A percentile compares a stretch with the other conserved stretches of the same genome.
Conservation (phyloP, 2,797 vertebrate species). For the Pseudotriccus pelzelni region DNA sequence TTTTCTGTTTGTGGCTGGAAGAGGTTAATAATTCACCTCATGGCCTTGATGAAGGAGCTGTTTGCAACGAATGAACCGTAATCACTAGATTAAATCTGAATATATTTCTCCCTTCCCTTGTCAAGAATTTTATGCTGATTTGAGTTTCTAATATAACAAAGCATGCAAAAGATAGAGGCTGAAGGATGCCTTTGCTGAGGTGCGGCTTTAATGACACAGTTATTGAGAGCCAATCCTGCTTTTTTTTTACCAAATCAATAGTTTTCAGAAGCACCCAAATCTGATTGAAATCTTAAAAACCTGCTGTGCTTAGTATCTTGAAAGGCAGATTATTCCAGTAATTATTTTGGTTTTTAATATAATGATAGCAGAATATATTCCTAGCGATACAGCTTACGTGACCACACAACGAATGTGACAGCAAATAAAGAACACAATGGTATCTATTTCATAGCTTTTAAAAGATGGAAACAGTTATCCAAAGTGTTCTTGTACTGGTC, state of each 20-base stretch:
- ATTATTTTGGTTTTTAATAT: not conserved
- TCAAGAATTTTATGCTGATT: not conserved
- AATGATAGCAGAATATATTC: not conserved
- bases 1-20: slow-evolving; percentile 31
- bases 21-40: slow-evolving; percentile 59
- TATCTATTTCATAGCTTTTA: not conserved
- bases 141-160: not conserved
- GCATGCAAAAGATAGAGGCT: not conserved
- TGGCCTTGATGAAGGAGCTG: slow-evolving; percentile 27
- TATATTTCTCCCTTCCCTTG: not conserved
- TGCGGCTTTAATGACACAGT: not conserved
- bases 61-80: not conserved
- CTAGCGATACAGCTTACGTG: not conserved
- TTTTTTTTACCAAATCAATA: not conserved
- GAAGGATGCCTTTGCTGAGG: not conserved
- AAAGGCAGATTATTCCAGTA: not conserved
- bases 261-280: not conserved
- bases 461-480: not conserved
- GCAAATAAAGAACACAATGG: not conserved
- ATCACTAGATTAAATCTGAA: slow-evolving; percentile 45
- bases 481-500: not conserved
- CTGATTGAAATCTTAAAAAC: not conserved
- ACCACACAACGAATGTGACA: not conserved
- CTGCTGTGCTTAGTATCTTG: not conserved
- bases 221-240: not conserved